Percentiles rank a stretch among this genome's conserved stretches.
Conservation (phyloP, 2,113 vertebrate species). For the Stigmatopora argus region DNA sequence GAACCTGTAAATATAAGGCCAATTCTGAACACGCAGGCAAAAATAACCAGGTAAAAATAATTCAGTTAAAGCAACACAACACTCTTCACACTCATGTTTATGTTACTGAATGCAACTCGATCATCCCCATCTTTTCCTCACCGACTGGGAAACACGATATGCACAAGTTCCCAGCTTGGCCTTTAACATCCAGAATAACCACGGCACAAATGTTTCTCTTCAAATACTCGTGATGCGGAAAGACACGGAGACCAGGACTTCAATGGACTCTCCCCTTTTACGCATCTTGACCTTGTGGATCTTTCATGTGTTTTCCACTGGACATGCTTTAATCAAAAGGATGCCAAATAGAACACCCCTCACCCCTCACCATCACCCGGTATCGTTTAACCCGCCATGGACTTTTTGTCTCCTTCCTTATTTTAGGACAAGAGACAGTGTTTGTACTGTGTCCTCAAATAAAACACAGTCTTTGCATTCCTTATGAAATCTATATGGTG, state of each 20-base stretch:
- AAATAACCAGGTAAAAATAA: conserved; percentile 14
- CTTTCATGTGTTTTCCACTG: conserved; percentile 31
- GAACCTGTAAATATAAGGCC: background rate
- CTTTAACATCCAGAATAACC: conserved; percentile 37
- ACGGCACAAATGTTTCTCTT: conserved; percentile 39
- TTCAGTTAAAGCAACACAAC: conserved; percentile 12
- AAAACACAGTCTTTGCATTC: conserved; percentile 71
- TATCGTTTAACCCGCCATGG: conserved; percentile 46
- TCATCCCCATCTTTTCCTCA: conserved; percentile 21
- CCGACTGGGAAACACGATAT: conserved; percentile 26
- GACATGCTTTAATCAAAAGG: conserved; percentile 45
- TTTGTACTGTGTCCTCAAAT: conserved; percentile 64
- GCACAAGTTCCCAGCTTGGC: conserved; percentile 28
- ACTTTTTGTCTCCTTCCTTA: conserved; percentile 67
- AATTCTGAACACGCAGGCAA: background rate
- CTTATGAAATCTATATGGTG: conserved; percentile 68
- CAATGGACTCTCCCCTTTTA: background rate
- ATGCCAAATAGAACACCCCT: conserved; percentile 54
- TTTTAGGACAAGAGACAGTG: conserved; percentile 67
- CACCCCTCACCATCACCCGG: conserved; percentile 10
- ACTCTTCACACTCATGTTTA: conserved; percentile 9
- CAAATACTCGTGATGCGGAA: conserved; percentile 3
- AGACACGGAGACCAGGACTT: background rate
- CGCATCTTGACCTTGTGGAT: conserved; percentile 12
- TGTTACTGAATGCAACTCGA: conserved; percentile 23